phyloP scores from a whole-genome alignment of 2,113 vertebrate species.

The Collichthys lucidus region DNA sequence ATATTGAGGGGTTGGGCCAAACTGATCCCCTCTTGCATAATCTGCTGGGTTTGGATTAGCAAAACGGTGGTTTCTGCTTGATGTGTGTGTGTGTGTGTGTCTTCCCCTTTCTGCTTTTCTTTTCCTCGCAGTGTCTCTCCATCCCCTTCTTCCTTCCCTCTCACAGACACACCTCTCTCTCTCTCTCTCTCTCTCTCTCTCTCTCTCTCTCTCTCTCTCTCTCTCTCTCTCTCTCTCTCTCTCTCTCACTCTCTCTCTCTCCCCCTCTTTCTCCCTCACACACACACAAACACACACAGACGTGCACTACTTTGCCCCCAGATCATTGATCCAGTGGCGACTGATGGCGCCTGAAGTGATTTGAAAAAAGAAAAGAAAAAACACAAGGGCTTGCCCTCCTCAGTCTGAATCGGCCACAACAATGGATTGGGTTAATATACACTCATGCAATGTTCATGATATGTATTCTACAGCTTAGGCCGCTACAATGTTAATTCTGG shows the following conservation, averaged over 20 bases:
- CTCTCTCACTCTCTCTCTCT: neutral
- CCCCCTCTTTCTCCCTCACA: neutral
- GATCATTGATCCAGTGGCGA: conserved; percentile 60
- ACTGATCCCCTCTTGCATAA: conserved; percentile 83
- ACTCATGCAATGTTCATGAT: conserved; percentile 48
- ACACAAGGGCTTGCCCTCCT: conserved; percentile 2
- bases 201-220: neutral
- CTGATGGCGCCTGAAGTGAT: conserved; percentile 60
- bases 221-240: neutral
- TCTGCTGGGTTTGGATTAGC: conserved; percentile 80
- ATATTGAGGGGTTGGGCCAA: conserved; percentile 73
- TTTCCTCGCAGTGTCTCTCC: conserved; percentile 16
- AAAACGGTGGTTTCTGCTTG: conserved; percentile 61
- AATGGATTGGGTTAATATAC: conserved; percentile 61
- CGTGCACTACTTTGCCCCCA: conserved; percentile 44
- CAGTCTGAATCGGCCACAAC: conserved; percentile 26
- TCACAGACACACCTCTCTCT: conserved; percentile 1
- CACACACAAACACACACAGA: neutral
- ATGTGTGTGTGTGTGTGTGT: conserved; percentile 1
- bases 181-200: neutral
- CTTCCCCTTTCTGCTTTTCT: neutral
- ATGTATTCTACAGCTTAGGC: conserved; percentile 16
- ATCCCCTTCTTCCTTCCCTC: neutral
- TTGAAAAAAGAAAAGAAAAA: conserved; percentile 1
- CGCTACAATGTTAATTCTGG: conserved; percentile 24